A percentile compares a stretch with the other conserved stretches of the same genome.
phyloP scores from a whole-genome alignment of 2,113 vertebrate genomes.

The Pogonocichla stellata region DNA sequence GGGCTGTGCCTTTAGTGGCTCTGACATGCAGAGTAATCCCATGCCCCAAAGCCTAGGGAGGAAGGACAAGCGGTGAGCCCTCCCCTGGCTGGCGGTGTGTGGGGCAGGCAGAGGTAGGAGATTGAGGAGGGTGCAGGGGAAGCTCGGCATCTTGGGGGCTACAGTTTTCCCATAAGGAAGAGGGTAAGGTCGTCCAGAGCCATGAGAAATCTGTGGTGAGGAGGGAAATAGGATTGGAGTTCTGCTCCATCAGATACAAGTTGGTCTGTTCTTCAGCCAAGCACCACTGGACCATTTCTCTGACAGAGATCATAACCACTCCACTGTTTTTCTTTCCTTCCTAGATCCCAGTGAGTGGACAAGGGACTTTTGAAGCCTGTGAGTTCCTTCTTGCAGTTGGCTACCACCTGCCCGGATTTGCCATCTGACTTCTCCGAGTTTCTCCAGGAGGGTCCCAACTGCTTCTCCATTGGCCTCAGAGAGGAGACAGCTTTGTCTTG shows the following conservation, averaged over 20 bases:
- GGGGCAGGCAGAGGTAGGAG: conserved; percentile 29
- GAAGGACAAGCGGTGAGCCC: conserved; percentile 28
- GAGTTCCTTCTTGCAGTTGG: not conserved
- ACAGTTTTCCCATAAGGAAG: fast-evolving
- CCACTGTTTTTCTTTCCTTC: not conserved
- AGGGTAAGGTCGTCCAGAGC: not conserved
- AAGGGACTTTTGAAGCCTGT: not conserved
- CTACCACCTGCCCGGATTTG: not conserved
- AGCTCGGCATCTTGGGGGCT: not conserved
- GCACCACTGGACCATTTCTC: fast-evolving
- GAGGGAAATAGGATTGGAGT: not conserved
- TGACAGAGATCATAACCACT: not conserved
- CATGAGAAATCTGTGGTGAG: fast-evolving
- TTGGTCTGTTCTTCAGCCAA: not conserved
- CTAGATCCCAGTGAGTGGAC: not conserved
- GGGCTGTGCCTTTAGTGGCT: conserved; percentile 69
- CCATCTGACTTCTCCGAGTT: not conserved
- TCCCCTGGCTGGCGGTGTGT: conserved; percentile 5
- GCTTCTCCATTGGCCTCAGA: not conserved
- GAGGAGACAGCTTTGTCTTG: not conserved
- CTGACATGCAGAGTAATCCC: conserved; percentile 74
- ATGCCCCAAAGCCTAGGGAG: conserved; percentile 65
- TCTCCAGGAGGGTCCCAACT: not conserved
- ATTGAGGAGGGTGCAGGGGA: not conserved
- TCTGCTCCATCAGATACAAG: not conserved